phyloP scores from a whole-genome alignment of 2,113 vertebrate genomes.

The western clawed frog (Xenopus tropicalis) region DNA sequence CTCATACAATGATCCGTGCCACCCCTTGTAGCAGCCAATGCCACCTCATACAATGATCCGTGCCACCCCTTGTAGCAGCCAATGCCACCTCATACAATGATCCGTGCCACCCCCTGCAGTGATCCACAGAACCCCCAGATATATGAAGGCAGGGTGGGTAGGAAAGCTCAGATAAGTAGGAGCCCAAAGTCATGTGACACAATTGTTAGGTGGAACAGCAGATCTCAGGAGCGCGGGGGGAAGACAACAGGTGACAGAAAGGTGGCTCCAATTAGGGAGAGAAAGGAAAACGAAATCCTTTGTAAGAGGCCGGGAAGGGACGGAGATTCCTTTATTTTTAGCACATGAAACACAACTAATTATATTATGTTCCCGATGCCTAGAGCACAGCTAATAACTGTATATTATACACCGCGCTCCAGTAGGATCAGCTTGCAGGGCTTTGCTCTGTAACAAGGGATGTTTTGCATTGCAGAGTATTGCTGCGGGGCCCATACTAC shows the following conservation, averaged over 20 bases:
- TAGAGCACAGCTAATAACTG: constrained; percentile 18
- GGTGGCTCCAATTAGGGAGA: constrained; percentile 25
- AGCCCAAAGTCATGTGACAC: constrained; percentile 4
- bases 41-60: too few species aligned
- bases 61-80: too few species aligned
- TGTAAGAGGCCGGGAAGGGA: constrained; percentile 1
- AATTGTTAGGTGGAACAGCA: neutral
- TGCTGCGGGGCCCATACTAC: too few species aligned
- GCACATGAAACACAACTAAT: constrained; percentile 20
- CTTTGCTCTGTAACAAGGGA: too few species aligned
- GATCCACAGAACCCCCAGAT: too few species aligned
- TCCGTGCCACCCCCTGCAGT: too few species aligned
- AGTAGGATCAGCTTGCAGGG: neutral
- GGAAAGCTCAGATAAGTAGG: neutral
- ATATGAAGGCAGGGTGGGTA: too few species aligned
- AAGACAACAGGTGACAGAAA: constrained; percentile 22
- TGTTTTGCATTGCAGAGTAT: too few species aligned
- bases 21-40: too few species aligned
- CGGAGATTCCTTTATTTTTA: constrained; percentile 24
- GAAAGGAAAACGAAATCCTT: constrained; percentile 22
- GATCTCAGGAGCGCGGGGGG: neutral
- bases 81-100: too few species aligned
- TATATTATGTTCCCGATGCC: constrained; percentile 16
- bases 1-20: too few species aligned
- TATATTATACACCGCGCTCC: neutral